Conservation (phyloP, 92 coral and sea anemone species). For the Epizoanthus rinbou region DNA sequence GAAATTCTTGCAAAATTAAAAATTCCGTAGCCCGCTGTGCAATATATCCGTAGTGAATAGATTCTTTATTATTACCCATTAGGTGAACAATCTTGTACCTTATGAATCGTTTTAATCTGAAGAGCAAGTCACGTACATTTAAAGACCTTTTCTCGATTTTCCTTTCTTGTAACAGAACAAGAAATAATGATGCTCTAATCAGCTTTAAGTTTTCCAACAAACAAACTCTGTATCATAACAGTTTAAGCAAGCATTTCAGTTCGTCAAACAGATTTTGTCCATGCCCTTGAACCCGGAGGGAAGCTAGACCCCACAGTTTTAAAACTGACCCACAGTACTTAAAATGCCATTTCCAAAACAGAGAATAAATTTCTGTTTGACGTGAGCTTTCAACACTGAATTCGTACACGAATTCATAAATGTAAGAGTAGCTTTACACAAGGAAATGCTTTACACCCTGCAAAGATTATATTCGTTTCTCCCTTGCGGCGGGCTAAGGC, state of each 20-base stretch:
- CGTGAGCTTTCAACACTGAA: constrained; percentile 43
- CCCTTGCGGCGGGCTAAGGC: constrained; percentile 16
- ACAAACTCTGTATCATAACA: background rate
- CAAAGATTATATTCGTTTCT: background rate
- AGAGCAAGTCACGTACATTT: constrained; percentile 11
- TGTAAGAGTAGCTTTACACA: constrained; percentile 11
- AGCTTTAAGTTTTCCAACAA: background rate
- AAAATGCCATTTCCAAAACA: constrained; percentile 62
- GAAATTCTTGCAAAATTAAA: constrained; percentile 22
- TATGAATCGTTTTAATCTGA: constrained; percentile 3
- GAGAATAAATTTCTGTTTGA: constrained; percentile 42
- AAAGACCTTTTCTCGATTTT: background rate
- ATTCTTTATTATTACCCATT: constrained; percentile 12
- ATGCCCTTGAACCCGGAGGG: constrained; percentile 1
- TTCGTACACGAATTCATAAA: constrained; percentile 19
- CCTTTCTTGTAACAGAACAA: background rate
- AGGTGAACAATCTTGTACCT: background rate
- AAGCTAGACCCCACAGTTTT: background rate
- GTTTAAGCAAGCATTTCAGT: background rate
- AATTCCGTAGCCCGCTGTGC: constrained; percentile 39
- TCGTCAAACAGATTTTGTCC: constrained; percentile 1
- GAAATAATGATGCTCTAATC: background rate
- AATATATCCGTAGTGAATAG: background rate
- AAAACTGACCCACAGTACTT: constrained; percentile 58
- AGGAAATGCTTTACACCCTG: constrained; percentile 11